Base-by-base conservation (phyloP, 1,140 invertebrate genomes). In the Hydropsyche tenuis region DNA sequence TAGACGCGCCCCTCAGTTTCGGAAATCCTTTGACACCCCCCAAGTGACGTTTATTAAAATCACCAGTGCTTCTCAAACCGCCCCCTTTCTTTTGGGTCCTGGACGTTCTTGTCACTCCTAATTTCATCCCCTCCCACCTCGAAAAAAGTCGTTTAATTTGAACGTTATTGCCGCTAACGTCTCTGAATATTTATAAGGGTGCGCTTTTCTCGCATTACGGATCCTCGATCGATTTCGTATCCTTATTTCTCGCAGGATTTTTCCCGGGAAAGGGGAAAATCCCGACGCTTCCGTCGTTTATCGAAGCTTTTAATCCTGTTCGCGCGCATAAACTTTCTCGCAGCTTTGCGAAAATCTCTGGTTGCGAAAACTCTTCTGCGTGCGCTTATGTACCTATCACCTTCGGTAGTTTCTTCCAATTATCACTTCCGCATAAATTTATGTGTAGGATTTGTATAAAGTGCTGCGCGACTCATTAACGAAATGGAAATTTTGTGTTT, bases 11-110 rank as follows among this genome's bases (percentile, higher is more conserved):
- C 23, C 23, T 25, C 23, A 14, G 18, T 60, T 60, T 60, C 12
- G 56, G 56, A 60, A 60, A 60, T 60, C 56, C 23, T 60, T 60
- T 60, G 56, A 25, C 56, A 20, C 23, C 56, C 23, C 56, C 25
- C 14, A 30, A 22, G 63, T 65, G 63, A 65, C 63, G n/a, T 65
- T 65, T 65, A 65, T 65, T 65, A 65, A 65, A 65, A 65, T 65
- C 42, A 25, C 30, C 30, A 37, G 11, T 16, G 45, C 45, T 20
- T 20, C 14, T 1, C 1, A 5, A 53, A 18, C 48, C 48, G 12
- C 56, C 23, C 60, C 12, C 60, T 30, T 30, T 5, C 25, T 51
- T 20, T 51, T 16, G 4, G 18, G 7, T 23, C 42, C 30, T 23
- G 30, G 14, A 12, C 14, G 9, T 23, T 30, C 16, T 18, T 65